These are phyloP conservation scores for Iguana delicatissima DNA, from an alignment of 2,797 vertebrate genomes.

Conservation along the genomic window DNA sequence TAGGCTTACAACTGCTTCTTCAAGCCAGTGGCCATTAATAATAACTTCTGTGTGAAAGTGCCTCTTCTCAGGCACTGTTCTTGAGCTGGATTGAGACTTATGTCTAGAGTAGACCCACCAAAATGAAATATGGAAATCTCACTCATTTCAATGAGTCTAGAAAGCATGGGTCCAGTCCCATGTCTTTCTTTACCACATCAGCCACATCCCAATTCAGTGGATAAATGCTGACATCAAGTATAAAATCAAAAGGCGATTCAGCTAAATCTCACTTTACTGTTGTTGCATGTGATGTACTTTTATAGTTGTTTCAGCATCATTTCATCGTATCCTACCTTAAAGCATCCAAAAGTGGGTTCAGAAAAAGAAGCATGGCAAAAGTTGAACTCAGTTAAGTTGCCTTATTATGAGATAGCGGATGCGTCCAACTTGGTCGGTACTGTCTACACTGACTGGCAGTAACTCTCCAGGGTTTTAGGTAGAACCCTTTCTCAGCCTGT, in stretches of 20 bases:
- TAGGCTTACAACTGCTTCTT: constrained; percentile 43
- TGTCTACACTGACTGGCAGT: too few species aligned
- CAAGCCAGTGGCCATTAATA: constrained; percentile 50
- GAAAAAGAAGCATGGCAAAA: background rate
- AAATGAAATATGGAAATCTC: background rate
- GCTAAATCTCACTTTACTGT: background rate
- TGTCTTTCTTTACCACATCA: background rate
- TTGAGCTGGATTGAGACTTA: constrained; percentile 9
- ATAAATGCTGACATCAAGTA: constrained; percentile 35
- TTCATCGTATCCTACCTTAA: background rate
- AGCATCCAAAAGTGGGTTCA: background rate
- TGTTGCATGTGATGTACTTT: background rate
- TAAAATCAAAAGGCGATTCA: background rate
- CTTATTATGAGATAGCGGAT: background rate
- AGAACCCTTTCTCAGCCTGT: background rate
- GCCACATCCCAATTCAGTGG: constrained; percentile 22
- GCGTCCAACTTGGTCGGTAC: background rate
- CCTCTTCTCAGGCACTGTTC: constrained; percentile 40
- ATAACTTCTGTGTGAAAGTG: constrained; percentile 31
- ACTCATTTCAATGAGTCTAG: too few species aligned
- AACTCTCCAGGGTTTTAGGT: too few species aligned
- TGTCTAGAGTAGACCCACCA: background rate
- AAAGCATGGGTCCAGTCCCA: too few species aligned
- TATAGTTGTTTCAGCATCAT: background rate
- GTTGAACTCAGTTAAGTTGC: background rate